phyloP scores from a whole-genome alignment of 2,797 vertebrate genomes.

The Hozukius guyotensis region DNA sequence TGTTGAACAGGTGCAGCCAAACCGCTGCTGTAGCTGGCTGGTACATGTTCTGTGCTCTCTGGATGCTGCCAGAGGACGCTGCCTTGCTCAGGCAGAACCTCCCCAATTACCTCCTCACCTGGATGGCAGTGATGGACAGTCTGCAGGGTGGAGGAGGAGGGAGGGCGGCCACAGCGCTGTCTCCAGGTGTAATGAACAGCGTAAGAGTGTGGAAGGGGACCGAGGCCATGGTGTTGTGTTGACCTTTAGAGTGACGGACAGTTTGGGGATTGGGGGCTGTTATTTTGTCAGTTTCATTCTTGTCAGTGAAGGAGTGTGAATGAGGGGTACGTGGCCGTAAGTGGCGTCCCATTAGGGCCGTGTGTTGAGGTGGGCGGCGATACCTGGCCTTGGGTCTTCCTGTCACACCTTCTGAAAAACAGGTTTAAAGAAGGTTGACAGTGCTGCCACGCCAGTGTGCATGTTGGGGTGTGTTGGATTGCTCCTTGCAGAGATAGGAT shows the following conservation, averaged over 20 bases:
- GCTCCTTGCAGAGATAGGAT: neutral
- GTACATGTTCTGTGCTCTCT: constrained; percentile 17
- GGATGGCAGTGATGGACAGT: constrained; percentile 68
- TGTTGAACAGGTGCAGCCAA: constrained; percentile 11
- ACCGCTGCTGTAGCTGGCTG: neutral
- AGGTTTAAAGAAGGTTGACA: constrained; percentile 4
- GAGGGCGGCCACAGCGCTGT: constrained; percentile 26
- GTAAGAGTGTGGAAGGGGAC: constrained; percentile 35
- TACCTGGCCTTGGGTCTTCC: constrained; percentile 9
- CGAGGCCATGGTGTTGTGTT: constrained; percentile 47
- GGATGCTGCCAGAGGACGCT: constrained; percentile 33
- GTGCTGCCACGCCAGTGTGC: neutral
- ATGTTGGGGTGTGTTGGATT: neutral
- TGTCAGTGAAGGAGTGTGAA: constrained; percentile 32
- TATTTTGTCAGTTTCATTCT: constrained; percentile 57
- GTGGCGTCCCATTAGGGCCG: constrained; percentile 35
- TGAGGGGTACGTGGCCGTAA: constrained; percentile 12
- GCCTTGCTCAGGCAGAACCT: constrained; percentile 33
- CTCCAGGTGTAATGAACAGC: constrained; percentile 64
- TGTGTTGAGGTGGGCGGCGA: neutral
- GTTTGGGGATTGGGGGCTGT: constrained; percentile 36
- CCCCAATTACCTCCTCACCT: constrained; percentile 63
- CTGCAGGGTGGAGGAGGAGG: neutral
- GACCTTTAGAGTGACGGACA: constrained; percentile 70
- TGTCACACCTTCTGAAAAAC: constrained; percentile 17